A percentile compares a stretch with the other conserved stretches of the same genome.
These are phyloP conservation scores for Samia ricini DNA, from an alignment of 1,140 invertebrate genomes.

Conservation along the genomic window DNA sequence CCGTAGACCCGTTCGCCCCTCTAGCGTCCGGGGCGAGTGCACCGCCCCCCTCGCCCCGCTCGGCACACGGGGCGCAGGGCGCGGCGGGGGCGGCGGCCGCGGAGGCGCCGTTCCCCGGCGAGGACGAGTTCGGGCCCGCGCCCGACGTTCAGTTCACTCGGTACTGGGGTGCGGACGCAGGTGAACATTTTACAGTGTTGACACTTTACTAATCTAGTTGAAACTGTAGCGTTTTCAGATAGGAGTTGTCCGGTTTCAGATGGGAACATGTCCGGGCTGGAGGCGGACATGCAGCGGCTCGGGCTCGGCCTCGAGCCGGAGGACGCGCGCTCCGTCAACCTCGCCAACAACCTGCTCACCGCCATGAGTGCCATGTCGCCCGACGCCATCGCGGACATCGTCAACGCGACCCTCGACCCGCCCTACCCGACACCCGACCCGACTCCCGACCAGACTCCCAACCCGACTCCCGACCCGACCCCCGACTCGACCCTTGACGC, in stretches of 20 bases:
- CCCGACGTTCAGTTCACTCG: conserved; percentile 14
- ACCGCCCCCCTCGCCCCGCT: neutral
- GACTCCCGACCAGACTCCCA: neutral
- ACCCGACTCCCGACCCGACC: neutral
- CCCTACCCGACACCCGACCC: neutral
- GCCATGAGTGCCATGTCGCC: conserved; percentile 40
- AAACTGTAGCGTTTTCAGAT: too few species aligned
- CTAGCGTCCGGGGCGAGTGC: neutral
- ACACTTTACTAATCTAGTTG: neutral
- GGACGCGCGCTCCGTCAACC: conserved; percentile 26
- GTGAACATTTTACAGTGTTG: neutral
- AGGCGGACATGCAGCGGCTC: conserved; percentile 19
- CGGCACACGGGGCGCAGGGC: neutral
- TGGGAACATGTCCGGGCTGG: neutral
- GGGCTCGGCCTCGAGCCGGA: conserved; percentile 17
- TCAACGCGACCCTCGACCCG: conserved; percentile 29
- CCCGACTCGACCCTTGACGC: neutral
- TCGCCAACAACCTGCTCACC: conserved; percentile 42
- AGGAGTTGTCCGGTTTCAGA: neutral
- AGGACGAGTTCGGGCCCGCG: conserved; percentile 9
- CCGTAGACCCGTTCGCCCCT: conserved; percentile 11
- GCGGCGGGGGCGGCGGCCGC: neutral
- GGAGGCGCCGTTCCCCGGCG: conserved; percentile 1
- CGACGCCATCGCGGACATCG: conserved; percentile 31
- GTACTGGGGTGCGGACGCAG: conserved; percentile 21